Evolutionary conservation across 2,113 vertebrate species (phyloP).

Genomic region (Eclectus roratus): DNA sequence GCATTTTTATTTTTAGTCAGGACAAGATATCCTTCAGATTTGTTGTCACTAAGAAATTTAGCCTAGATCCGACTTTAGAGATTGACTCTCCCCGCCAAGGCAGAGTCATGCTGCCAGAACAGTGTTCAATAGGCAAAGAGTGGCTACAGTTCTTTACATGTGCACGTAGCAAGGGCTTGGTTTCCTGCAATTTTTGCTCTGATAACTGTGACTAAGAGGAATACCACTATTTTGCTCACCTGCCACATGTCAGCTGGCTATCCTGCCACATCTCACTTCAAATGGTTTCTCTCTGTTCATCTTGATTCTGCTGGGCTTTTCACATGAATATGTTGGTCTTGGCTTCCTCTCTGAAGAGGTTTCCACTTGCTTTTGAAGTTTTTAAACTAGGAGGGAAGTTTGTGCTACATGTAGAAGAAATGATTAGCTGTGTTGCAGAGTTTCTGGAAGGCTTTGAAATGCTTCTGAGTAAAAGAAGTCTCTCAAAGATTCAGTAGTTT

Average conservation of each 20-base stretch:
- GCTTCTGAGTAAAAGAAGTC: not conserved
- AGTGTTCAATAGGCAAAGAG: not conserved
- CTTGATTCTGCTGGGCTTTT: not conserved
- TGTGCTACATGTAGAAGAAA: not conserved
- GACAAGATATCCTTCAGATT: not conserved
- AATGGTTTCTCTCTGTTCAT: not conserved
- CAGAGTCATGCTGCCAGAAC: not conserved
- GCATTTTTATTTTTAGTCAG: not conserved
- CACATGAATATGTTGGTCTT: fast-evolving
- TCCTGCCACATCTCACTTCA: not conserved
- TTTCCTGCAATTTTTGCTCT: not conserved
- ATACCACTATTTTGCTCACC: not conserved
- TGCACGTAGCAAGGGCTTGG: not conserved
- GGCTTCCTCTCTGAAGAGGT: not conserved
- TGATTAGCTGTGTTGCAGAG: not conserved
- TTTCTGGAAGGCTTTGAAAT: not conserved
- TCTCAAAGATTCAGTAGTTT: not conserved
- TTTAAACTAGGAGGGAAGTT: not conserved
- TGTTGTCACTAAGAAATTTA: not conserved
- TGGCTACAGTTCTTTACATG: not conserved
- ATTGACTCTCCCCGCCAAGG: not conserved
- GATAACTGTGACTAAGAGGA: not conserved
- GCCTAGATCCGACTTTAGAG: not conserved
- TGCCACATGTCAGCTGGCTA: not conserved
- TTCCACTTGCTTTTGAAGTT: not conserved